Conservation (phyloP, 2,888 invertebrate species). For the Drosophila neutralis region DNA sequence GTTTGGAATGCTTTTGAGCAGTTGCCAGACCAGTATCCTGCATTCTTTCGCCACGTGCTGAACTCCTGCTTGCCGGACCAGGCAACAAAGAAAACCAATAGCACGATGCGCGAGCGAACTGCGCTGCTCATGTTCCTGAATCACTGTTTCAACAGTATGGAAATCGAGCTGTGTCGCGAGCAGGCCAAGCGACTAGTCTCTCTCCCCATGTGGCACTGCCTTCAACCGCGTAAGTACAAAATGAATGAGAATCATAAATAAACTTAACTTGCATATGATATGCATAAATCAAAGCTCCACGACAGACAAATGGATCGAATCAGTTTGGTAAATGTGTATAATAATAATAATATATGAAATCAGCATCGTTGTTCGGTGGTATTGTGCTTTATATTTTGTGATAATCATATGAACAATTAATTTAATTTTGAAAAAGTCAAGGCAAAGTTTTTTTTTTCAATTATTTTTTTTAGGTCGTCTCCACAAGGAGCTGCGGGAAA, state of each 20-base stretch:
- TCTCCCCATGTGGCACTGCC: slow-evolving; percentile 95
- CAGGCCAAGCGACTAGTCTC: slow-evolving; percentile 96
- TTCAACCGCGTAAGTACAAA: slow-evolving; percentile 89
- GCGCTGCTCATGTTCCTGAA: slow-evolving; percentile 95
- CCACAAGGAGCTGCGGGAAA: slow-evolving; percentile 93
- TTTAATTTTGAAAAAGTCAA: background rate
- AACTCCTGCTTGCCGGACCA: slow-evolving; percentile 88
- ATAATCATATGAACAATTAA: background rate
- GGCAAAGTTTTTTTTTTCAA: background rate
- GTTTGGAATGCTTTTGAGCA: slow-evolving; percentile 97
- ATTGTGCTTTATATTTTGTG: background rate
- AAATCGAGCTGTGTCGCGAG: slow-evolving; percentile 95
- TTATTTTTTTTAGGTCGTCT: slow-evolving; percentile 87
- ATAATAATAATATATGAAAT: background rate
- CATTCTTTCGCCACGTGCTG: slow-evolving; percentile 93
- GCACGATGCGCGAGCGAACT: slow-evolving; percentile 89
- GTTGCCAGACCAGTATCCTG: slow-evolving; percentile 90
- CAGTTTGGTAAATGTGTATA: background rate
- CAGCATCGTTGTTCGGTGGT: background rate
- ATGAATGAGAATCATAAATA: background rate
- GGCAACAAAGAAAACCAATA: slow-evolving; percentile 56
- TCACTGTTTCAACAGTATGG: slow-evolving; percentile 99
- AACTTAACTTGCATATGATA: background rate
- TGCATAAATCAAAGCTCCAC: background rate
- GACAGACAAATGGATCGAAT: background rate